A percentile compares a stretch with the other conserved stretches of the same genome.
Evolutionary conservation across 2,113 vertebrate genomes (phyloP).

Genomic region (Ondatra zibethicus): DNA sequence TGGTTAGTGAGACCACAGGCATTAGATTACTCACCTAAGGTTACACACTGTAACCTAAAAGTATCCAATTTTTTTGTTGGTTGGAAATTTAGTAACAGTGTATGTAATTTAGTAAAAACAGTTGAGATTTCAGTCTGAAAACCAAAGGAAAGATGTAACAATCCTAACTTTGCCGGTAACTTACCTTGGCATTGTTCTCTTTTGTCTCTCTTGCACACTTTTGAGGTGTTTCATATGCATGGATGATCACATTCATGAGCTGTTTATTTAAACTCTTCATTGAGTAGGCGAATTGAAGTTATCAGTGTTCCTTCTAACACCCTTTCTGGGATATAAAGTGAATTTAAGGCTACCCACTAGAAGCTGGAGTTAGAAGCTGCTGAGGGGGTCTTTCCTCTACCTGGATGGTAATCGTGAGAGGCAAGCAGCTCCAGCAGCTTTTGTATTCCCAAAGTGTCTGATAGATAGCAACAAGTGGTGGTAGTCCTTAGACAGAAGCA

Average conservation of each 20-base stretch:
- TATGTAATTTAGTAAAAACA: constrained; percentile 44
- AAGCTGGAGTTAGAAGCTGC: not conserved
- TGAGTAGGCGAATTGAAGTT: not conserved
- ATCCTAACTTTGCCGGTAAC: not conserved
- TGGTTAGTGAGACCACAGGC: constrained; percentile 56
- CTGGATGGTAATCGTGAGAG: not conserved
- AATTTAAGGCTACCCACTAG: not conserved
- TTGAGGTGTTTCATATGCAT: not conserved
- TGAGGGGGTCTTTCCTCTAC: not conserved
- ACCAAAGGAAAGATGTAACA: constrained; percentile 52
- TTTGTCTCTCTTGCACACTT: not conserved
- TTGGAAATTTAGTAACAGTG: constrained; percentile 32
- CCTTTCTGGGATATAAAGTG: not conserved
- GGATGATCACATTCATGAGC: constrained; percentile 38
- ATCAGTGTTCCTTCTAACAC: not conserved
- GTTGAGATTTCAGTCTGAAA: constrained; percentile 65
- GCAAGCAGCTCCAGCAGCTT: not conserved
- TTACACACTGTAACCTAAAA: constrained; percentile 63
- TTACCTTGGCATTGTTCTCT: constrained; percentile 41
- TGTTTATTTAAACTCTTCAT: constrained; percentile 49
- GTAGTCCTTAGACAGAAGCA: not conserved
- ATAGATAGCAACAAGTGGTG: not conserved
- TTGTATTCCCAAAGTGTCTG: not conserved
- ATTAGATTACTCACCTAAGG: constrained; percentile 60
- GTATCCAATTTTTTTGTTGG: constrained; percentile 58